A percentile compares a stretch with the other conserved stretches of the same genome.
These are phyloP conservation scores for Tamias sibiricus DNA, from an alignment of 2,113 vertebrate genomes.

Conservation along the genomic window DNA sequence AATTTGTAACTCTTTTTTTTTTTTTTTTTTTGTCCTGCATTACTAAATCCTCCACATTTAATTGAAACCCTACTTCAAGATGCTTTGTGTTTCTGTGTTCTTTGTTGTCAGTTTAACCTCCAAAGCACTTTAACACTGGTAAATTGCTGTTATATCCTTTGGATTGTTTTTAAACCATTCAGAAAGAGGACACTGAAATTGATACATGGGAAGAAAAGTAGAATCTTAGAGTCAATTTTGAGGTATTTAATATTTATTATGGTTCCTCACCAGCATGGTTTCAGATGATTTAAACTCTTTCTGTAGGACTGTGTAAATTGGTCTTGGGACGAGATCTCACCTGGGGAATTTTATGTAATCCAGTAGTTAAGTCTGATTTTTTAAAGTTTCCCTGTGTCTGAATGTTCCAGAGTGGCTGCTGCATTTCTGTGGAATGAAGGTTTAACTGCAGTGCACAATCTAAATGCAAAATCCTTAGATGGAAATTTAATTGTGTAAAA, in stretches of 20 bases:
- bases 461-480: conserved; percentile 86
- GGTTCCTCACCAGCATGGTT: conserved; percentile 81
- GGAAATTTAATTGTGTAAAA: conserved; percentile 88
- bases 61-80: conserved; percentile 91
- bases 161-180: conserved; percentile 82
- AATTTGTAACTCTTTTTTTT: conserved; percentile 88
- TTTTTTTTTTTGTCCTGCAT: conserved; percentile 80
- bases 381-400: conserved; percentile 79
- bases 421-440: conserved; percentile 74
- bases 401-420: conserved; percentile 63
- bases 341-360: conserved; percentile 86
- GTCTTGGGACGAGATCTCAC: conserved; percentile 83
- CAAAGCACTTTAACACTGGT: conserved; percentile 86
- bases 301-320: conserved; percentile 84
- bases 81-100: conserved; percentile 85
- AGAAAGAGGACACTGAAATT: conserved; percentile 82
- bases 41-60: conserved; percentile 90
- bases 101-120: conserved; percentile 89
- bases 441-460: conserved; percentile 83
- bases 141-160: conserved; percentile 89
- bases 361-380: conserved; percentile 87
- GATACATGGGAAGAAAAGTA: conserved; percentile 81
- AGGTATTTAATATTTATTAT: conserved; percentile 91
- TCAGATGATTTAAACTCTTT: conserved; percentile 85
- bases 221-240: conserved; percentile 83